phyloP scores from a whole-genome alignment of 2,113 vertebrate genomes.

The Carollia perspicillata region DNA sequence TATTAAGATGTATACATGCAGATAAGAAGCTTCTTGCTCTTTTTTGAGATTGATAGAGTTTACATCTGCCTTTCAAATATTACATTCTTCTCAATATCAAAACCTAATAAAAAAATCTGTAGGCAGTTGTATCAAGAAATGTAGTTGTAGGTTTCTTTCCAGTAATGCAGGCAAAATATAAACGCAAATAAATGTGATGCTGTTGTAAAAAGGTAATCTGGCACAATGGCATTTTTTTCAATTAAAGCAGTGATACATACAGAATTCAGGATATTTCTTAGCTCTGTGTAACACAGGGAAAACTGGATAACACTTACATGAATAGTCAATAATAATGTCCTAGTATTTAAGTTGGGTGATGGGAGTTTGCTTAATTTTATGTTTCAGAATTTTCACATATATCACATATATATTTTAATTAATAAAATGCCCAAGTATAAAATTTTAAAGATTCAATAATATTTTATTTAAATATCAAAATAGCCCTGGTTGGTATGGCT shows the following conservation, averaged over 20 bases:
- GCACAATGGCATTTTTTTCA: background rate
- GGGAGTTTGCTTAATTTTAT: background rate
- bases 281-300: background rate
- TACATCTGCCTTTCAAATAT: background rate
- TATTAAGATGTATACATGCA: background rate
- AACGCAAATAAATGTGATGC: background rate
- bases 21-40: background rate
- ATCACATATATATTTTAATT: background rate
- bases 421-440: background rate
- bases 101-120: background rate
- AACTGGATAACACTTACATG: background rate
- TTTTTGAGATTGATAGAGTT: background rate
- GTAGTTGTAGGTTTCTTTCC: background rate
- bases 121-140: background rate
- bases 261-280: background rate
- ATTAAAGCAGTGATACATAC: background rate
- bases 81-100: background rate
- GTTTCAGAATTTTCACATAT: background rate
- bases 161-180: background rate
- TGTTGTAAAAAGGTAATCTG: background rate
- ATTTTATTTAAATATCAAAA: background rate
- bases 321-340: rapidly evolving
- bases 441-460: background rate
- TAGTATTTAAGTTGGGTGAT: background rate
- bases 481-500: background rate